Evolutionary conservation across 2,797 vertebrate species (phyloP).

Genomic region (Cephalopachus bancanus): DNA sequence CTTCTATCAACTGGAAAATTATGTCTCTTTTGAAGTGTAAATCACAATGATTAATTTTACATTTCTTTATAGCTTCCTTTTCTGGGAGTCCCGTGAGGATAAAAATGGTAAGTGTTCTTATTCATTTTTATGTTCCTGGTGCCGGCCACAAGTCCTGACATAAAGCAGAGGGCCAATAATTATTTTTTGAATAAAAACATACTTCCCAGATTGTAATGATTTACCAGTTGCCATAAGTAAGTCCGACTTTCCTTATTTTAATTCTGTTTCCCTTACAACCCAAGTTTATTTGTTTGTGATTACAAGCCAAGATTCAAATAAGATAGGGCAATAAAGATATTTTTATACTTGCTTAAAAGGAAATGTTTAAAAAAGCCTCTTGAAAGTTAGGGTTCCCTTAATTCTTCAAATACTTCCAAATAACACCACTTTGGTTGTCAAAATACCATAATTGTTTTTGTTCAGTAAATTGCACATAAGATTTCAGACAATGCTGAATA

Average conservation of each 20-base stretch:
- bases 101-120: not conserved
- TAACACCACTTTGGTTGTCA: not conserved
- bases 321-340: not conserved
- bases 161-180: not conserved
- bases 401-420: not conserved
- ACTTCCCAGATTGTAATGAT: not conserved
- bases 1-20: not conserved
- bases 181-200: not conserved
- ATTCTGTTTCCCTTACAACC: not conserved
- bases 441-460: not conserved
- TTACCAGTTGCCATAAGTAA: not conserved
- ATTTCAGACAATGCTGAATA: constrained; percentile 25
- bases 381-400: not conserved
- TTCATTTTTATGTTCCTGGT: not conserved
- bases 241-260: not conserved
- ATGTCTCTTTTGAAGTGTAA: not conserved
- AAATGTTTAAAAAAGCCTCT: not conserved
- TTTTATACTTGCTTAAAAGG: not conserved
- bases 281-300: not conserved
- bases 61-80: not conserved
- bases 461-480: constrained; percentile 8
- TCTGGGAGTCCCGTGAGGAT: not conserved
- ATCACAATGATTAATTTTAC: not conserved
- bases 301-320: not conserved
- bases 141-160: not conserved